Conservation (phyloP, 2,888 invertebrate genomes). For the Encarsia formosa region DNA sequence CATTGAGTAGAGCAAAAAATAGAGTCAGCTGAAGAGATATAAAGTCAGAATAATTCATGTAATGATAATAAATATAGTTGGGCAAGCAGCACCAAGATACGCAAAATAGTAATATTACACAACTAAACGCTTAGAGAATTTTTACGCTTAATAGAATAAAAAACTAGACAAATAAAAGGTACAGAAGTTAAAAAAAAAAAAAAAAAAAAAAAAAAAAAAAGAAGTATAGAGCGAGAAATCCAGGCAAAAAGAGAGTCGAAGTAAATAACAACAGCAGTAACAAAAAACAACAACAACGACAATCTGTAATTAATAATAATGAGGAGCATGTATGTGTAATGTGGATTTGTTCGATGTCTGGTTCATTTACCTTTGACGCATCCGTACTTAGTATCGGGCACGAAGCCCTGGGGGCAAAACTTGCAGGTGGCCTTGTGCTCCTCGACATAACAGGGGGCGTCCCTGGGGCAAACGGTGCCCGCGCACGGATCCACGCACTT, state of each 20-base stretch:
- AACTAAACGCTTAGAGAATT: too few species aligned
- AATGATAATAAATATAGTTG: conserved; percentile 6
- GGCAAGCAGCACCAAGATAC: conserved; percentile 9
- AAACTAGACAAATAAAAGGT: not conserved
- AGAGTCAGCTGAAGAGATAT: too few species aligned
- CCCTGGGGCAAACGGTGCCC: conserved; percentile 77
- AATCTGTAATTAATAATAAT: not conserved
- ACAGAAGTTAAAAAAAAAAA: not conserved
- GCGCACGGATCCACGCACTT: conserved; percentile 88
- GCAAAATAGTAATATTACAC: conserved; percentile 3
- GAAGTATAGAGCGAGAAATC: not conserved
- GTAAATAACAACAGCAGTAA: not conserved
- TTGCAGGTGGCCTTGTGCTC: conserved; percentile 93
- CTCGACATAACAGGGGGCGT: conserved; percentile 88
- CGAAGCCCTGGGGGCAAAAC: conserved; percentile 92
- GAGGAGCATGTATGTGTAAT: not conserved
- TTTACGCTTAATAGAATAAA: too few species aligned
- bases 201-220: conserved; percentile 4
- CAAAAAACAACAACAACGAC: not conserved
- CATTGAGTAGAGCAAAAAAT: too few species aligned
- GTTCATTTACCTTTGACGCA: conserved; percentile 87
- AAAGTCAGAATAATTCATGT: too few species aligned
- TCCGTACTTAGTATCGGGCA: conserved; percentile 87
- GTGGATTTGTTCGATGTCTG: conserved; percentile 14
- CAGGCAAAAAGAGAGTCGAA: too few species aligned